Base-by-base conservation (phyloP, 2,888 invertebrate genomes). In the Elysia crispata region DNA sequence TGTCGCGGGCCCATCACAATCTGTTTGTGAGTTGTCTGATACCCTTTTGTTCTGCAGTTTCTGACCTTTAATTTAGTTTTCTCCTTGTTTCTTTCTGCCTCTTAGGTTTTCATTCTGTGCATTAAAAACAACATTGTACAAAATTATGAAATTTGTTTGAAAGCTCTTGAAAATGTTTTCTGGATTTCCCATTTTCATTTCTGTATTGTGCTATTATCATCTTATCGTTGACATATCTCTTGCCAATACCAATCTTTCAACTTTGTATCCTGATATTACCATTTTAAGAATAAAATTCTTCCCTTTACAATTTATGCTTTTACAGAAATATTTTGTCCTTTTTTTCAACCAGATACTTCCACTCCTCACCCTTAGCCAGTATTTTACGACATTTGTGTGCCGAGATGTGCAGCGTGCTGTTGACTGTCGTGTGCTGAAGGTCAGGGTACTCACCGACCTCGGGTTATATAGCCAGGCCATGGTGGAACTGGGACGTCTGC, bases 341-440 rank as follows among this genome's bases (percentile, higher is more conserved):
- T 23, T 3, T 67, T 67, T 28, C 6, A 20, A 82, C 0, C 84
- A 92, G 92, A 89, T 91, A 3, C 87, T 92, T 31, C 92, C 92
- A 20, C 83, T 92, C 64, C 81, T 92, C 78, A 89, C 90, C 0
- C 85, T 92, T 80, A 88, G 91, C 83, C 89, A 90, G 82, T 91
- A 91, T 85, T 87, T 92, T 72, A 87, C 90, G 11, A 89, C 89
- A n/a, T 89, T 87, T 83, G 87, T 91, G 25, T 90, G 91, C 77
- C 89, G 91, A 41, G 91, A 92, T 85, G 86, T 92, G 6, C 89
- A 89, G 84, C 86, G 90, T 64, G 85, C 89, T 13, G 91, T 92
- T n/a, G 90, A 90, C 76, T 89, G 91, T 31, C 87, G 92, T 31
- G 89, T 92, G 41, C 87, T 91, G 64, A 90, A 88, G 81, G 87